Evolutionary conservation across 2,113 vertebrate species (phyloP), one percentile per base, ranked within the genome.

Genomic region (human): DNA sequence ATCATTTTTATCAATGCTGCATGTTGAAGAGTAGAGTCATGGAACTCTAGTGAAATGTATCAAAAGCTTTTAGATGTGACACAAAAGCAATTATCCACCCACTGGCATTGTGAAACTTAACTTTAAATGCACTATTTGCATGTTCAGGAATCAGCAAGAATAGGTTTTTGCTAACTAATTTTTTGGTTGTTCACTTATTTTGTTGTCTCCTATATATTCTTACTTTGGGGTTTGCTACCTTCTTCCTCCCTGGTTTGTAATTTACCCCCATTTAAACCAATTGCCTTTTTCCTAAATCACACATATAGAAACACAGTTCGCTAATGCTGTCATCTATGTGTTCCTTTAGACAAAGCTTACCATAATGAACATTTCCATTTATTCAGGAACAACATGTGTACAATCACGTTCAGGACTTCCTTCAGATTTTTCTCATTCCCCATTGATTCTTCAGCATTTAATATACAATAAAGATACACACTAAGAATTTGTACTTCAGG

Each of bases 301-400:
- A 95, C 90, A 75, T 13, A 90, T 38, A 59, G 96, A 93, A 80
- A 68, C n/a, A 91, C 13, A 1, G 5, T 50, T 85, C 27, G n/a
- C 43, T 73, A 90, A 93, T 61, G 27, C 45, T 38, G 78, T 73
- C 0, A 32, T 89, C 32, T 38, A 68, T 23, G 59, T 70, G 23
- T 20, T 68, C 43, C 73, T 92, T 95, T 50, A 90, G 72, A 75
- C n/a, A 78, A 90, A 90, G 11, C 70, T 86, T 64, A 76, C 66
- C 25, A 78, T 32, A 32, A 94, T 61, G 76, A 91, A 95, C 83
- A 50, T 88, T 50, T 89, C 16, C 27, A 88, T 55, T 78, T 94
- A 50, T 90, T 87, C 25, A 40, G 27, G 20, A 55, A 84, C 50
- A 80, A 68, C 70, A 83, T 8, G 9, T 48, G 8, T 38, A 68